These are phyloP conservation scores for Onchidella celtica DNA, from an alignment of 2,888 invertebrate genomes.

Conservation along the genomic window DNA sequence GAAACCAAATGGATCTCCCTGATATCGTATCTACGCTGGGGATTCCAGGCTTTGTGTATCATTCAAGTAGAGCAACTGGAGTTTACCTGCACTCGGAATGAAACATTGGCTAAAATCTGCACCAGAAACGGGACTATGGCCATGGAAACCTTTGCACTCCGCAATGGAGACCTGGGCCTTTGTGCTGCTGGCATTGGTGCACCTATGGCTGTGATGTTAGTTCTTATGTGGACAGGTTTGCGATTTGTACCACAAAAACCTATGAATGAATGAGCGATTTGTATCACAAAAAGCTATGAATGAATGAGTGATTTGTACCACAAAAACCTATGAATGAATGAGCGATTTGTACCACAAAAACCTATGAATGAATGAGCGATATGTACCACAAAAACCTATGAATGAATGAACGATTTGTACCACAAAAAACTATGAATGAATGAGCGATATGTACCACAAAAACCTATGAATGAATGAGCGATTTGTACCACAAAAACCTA, in stretches of 20 bases:
- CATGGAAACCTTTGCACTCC: slow-evolving; percentile 63
- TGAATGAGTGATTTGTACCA: no score
- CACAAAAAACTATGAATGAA: no score
- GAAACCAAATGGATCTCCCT: slow-evolving; percentile 70
- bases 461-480: no score
- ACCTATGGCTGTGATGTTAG: slow-evolving; percentile 63
- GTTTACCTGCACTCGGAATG: slow-evolving; percentile 61
- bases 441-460: no score
- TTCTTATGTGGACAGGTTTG: slow-evolving; percentile 64
- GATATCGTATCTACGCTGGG: slow-evolving; percentile 73
- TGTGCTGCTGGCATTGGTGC: slow-evolving; percentile 59
- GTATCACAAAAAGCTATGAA: no score
- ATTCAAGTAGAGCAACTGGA: slow-evolving; percentile 62
- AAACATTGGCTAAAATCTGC: background rate
- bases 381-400: no score
- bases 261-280: slow-evolving; percentile 59
- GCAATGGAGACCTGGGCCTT: slow-evolving; percentile 61
- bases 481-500: no score
- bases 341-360: no score
- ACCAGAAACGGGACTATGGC: slow-evolving; percentile 61
- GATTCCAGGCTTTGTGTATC: slow-evolving; percentile 69
- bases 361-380: no score
- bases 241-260: slow-evolving; percentile 71
- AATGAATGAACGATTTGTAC: no score
- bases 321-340: no score